These are phyloP conservation scores for Aurelia aurita DNA, from an alignment of 30 jellyfish, hydroid and myxozoan genomes.

Conservation along the genomic window DNA sequence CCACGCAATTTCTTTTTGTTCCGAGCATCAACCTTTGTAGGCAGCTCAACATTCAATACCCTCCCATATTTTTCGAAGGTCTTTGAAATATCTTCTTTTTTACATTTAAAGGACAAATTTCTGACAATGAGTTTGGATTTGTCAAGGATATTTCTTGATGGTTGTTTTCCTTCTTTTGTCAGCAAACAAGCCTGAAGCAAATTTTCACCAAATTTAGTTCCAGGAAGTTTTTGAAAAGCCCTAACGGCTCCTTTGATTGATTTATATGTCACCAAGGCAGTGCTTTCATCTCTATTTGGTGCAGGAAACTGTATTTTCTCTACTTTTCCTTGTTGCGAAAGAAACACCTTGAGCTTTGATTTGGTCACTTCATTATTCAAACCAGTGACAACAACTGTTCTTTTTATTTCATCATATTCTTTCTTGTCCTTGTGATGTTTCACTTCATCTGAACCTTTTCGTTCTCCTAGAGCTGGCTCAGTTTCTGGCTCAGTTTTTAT, in stretches of 20 bases:
- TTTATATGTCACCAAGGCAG: slow-evolving; percentile 67
- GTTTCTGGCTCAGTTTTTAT: neutral
- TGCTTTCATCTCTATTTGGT: slow-evolving; percentile 41
- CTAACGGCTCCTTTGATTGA: slow-evolving; percentile 88
- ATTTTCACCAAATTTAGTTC: slow-evolving; percentile 46
- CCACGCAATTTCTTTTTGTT: slow-evolving; percentile 67
- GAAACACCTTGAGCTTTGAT: slow-evolving; percentile 65
- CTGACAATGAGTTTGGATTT: slow-evolving; percentile 83
- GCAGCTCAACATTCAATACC: slow-evolving; percentile 64
- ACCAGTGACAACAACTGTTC: slow-evolving; percentile 89
- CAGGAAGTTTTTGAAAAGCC: slow-evolving; percentile 86
- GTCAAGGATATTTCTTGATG: slow-evolving; percentile 51
- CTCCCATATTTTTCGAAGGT: slow-evolving; percentile 70
- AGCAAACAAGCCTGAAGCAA: slow-evolving; percentile 65
- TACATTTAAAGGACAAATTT: slow-evolving; percentile 78
- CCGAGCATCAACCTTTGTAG: slow-evolving; percentile 49
- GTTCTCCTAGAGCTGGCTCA: neutral
- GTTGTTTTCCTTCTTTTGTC: slow-evolving; percentile 74
- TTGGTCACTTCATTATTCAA: slow-evolving; percentile 71
- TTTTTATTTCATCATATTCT: slow-evolving; percentile 43
- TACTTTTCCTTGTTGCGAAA: slow-evolving; percentile 83
- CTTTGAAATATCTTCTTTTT: slow-evolving; percentile 60
- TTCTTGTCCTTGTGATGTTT: neutral
- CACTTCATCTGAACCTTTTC: neutral
- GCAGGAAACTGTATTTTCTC: slow-evolving; percentile 82